Evolutionary conservation across 2,797 vertebrate species (phyloP).

Genomic region (Pangasius djambal): DNA sequence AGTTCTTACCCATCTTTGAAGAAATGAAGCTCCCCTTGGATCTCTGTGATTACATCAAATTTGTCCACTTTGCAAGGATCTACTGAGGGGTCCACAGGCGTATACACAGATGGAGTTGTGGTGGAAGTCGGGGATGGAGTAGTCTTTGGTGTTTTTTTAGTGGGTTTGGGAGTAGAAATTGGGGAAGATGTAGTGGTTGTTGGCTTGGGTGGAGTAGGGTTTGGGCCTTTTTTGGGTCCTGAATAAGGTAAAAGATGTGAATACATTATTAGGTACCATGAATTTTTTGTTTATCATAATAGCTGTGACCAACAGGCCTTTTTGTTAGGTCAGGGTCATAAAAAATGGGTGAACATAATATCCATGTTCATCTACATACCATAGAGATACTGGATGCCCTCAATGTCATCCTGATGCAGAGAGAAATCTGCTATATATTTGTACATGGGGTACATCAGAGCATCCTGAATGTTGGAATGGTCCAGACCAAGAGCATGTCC

Average conservation of each 20-base stretch:
- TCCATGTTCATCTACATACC: constrained; percentile 71
- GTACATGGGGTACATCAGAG: constrained; percentile 98
- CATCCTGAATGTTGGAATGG: constrained; percentile 86
- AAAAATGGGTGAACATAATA: background rate
- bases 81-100: constrained; percentile 67
- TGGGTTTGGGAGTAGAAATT: constrained; percentile 55
- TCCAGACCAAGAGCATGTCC: constrained; percentile 93
- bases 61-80: constrained; percentile 75
- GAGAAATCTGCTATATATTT: constrained; percentile 81
- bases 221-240: constrained; percentile 76
- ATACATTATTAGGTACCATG: background rate
- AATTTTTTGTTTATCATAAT: background rate
- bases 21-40: constrained; percentile 81
- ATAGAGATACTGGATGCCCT: constrained; percentile 91
- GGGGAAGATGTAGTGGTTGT: constrained; percentile 64
- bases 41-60: constrained; percentile 87
- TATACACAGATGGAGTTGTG: constrained; percentile 63
- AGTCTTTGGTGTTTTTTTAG: constrained; percentile 59
- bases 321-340: background rate
- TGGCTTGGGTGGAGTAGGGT: constrained; percentile 72
- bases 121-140: constrained; percentile 55
- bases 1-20: constrained; percentile 89
- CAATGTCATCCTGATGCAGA: constrained; percentile 84
- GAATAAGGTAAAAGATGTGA: constrained; percentile 4
- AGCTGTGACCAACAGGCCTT: background rate